Conservation (phyloP, 53 echinoderm and acorn worm species). For the Pentamera pediparva region DNA sequence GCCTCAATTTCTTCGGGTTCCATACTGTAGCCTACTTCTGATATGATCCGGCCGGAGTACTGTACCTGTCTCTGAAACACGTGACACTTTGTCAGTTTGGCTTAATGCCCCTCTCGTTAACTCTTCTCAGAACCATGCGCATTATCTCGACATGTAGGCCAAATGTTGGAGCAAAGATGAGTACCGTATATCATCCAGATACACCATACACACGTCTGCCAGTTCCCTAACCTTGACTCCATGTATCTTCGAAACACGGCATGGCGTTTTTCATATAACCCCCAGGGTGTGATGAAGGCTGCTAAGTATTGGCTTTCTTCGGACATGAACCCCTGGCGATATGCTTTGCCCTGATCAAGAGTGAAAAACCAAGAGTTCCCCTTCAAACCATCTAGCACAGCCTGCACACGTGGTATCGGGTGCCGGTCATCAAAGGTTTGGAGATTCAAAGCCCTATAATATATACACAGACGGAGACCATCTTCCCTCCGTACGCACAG, state of each 20-base stretch:
- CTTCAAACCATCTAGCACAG: slow-evolving; percentile 38
- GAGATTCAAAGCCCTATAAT: slow-evolving; percentile 34
- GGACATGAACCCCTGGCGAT: slow-evolving; percentile 41
- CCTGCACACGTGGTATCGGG: slow-evolving; percentile 41
- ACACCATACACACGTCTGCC: too few relatives aligned
- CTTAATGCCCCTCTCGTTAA: neutral
- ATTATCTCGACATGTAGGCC: too few relatives aligned
- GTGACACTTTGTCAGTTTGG: neutral
- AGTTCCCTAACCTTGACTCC: too few relatives aligned
- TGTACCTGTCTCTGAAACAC: neutral
- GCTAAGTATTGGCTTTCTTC: slow-evolving; percentile 29
- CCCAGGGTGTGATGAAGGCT: too few relatives aligned
- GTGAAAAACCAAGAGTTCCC: slow-evolving; percentile 42
- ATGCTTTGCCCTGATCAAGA: slow-evolving; percentile 47
- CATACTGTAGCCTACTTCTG: neutral
- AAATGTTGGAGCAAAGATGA: too few relatives aligned
- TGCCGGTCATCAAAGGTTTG: slow-evolving; percentile 38
- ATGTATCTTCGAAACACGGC: too few relatives aligned
- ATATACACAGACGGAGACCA: slow-evolving; percentile 44
- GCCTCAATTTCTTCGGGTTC: too few relatives aligned
- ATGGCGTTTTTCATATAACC: too few relatives aligned
- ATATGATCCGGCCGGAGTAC: neutral
- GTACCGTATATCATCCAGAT: too few relatives aligned
- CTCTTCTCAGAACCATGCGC: too few relatives aligned
- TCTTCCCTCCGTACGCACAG: slow-evolving; percentile 54